Evolutionary conservation across 2,888 invertebrate species (phyloP).

Genomic region (Amphipyra berbera): DNA sequence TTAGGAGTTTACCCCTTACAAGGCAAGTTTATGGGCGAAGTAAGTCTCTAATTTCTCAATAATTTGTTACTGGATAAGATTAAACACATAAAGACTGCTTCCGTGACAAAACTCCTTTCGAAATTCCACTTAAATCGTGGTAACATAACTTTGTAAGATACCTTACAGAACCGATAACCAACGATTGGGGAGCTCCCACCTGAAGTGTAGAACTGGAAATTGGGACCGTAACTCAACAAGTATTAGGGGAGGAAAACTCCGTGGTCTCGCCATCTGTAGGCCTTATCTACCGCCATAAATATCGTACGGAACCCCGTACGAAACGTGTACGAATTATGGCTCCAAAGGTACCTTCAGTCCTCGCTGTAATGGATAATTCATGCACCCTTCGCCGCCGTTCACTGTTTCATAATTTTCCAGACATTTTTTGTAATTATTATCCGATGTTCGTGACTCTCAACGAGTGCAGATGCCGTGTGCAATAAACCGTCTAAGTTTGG

Average conservation of each 20-base stretch:
- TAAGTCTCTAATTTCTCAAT: conserved; percentile 48
- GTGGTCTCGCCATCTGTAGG: conserved; percentile 86
- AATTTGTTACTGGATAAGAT: conserved; percentile 50
- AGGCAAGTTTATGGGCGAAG: conserved; percentile 39
- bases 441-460: conserved; percentile 69
- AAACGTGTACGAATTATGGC: conserved; percentile 84
- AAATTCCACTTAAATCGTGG: conserved; percentile 31
- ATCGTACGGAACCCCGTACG: conserved; percentile 81
- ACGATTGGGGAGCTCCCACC: conserved; percentile 74
- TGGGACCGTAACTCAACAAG: conserved; percentile 89
- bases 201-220: conserved; percentile 87
- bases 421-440: conserved; percentile 83
- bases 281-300: conserved; percentile 88
- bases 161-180: conserved; percentile 51
- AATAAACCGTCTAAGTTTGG: conserved; percentile 50
- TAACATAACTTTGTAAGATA: conserved; percentile 44
- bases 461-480: conserved; percentile 46
- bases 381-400: conserved; percentile 79
- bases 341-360: conserved; percentile 80
- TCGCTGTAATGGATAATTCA: conserved; percentile 87
- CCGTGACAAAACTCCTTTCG: conserved; percentile 48
- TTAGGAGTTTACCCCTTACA: conserved; percentile 35
- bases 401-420: conserved; percentile 81
- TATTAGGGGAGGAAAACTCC: conserved; percentile 88
- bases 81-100: conserved; percentile 47